Conservation (phyloP, 2,888 invertebrate genomes). For the Nomada fucata region DNA sequence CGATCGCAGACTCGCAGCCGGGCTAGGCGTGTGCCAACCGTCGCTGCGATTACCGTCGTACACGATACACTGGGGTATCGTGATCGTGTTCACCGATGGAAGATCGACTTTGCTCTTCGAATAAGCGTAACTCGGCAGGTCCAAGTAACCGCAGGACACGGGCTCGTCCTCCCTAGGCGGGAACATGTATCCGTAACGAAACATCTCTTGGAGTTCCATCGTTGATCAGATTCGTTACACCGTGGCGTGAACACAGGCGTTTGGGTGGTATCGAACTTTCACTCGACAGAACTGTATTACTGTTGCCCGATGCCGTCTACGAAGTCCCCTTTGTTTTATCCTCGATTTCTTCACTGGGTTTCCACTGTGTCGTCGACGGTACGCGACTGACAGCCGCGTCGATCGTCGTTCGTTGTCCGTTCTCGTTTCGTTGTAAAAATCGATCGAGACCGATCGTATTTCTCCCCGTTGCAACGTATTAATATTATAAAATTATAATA, state of each 20-base stretch:
- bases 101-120: slow-evolving; percentile 76
- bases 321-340: neutral
- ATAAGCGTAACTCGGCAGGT: slow-evolving; percentile 77
- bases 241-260: neutral
- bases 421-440: too few relatives aligned
- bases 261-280: neutral
- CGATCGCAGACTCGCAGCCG: slow-evolving; percentile 80
- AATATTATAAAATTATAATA: too few relatives aligned
- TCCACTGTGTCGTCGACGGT: slow-evolving; percentile 47
- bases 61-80: slow-evolving; percentile 66
- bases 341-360: slow-evolving; percentile 45
- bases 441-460: neutral
- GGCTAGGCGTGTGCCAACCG: slow-evolving; percentile 83
- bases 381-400: neutral
- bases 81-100: slow-evolving; percentile 76
- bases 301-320: too few relatives aligned
- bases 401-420: too few relatives aligned
- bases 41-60: slow-evolving; percentile 79
- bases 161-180: slow-evolving; percentile 79
- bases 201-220: slow-evolving; percentile 83
- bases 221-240: neutral
- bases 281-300: neutral
- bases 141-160: slow-evolving; percentile 76
- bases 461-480: too few relatives aligned
- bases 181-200: slow-evolving; percentile 82